Base-by-base conservation (phyloP, 2,888 invertebrate genomes). In the Lumbricus terrestris region DNA sequence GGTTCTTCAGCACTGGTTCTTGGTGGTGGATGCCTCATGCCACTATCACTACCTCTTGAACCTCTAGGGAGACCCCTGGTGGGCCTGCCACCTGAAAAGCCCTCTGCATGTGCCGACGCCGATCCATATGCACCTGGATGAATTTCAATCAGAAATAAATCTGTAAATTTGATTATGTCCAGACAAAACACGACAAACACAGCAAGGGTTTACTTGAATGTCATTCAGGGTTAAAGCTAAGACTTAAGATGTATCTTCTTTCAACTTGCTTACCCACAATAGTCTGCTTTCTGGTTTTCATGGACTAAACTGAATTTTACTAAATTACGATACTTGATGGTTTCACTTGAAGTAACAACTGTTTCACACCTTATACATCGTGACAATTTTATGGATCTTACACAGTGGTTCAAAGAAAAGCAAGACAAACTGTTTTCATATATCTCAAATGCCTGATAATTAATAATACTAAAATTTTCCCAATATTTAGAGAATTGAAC, bases 31-130 rank as follows among this genome's bases (percentile, higher is more conserved):
- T 69, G 69, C 69, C 69, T 69, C 69, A 69, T 11, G 69, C 69
- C 69, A 69, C 69, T 69, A 69, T 69, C 69, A 69, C n/a, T 69
- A 69, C 69, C 69, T 69, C 69, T 69, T 69, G 69, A 5, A 69
- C 69, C 69, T 69, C 69, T 69, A 69, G 29, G 69, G 69, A 69
- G 69, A 69, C 69, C 69, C 69, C 69, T 69, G 69, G 69, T 69
- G 69, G 69, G 69, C 69, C 69, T 69, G 69, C 69, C 69, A 69
- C 69, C 69, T 69, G 69, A 69, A 69, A 69, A 69, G 69, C 69
- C 69, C 69, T 69, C 69, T 69, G 69, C 29, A n/a, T 69, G 69
- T 69, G 69, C 69, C n/a, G 69, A 69, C 69, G 13, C 69, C 11
- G 69, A 69, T 69, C n/a, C n/a, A n/a, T 69, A 69, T 69, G 69